Evolutionary conservation across 2,888 invertebrate species (phyloP).

Genomic region (Xanthia togata): DNA sequence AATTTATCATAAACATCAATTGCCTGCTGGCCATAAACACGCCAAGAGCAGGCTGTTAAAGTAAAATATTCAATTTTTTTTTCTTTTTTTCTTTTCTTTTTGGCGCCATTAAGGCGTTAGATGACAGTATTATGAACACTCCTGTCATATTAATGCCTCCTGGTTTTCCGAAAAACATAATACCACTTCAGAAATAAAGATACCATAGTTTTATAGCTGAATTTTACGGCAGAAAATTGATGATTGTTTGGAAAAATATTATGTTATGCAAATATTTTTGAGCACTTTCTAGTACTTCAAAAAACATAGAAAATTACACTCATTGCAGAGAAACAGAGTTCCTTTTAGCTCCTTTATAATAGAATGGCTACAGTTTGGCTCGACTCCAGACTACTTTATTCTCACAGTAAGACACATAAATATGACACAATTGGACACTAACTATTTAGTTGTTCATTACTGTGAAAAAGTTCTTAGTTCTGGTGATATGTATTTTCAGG

Average conservation of each 20-base stretch:
- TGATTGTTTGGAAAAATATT: not conserved
- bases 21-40: slow-evolving; percentile 59
- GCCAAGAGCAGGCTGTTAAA: slow-evolving; percentile 54
- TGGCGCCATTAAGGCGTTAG: slow-evolving; percentile 10
- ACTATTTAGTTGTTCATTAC: not conserved
- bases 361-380: slow-evolving; percentile 33
- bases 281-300: not conserved
- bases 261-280: not conserved
- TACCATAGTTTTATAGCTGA: not conserved
- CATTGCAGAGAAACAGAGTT: slow-evolving; percentile 4
- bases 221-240: not conserved
- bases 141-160: not conserved
- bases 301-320: not conserved
- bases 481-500: not conserved
- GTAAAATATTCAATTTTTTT: slow-evolving; percentile 51
- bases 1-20: slow-evolving; percentile 57
- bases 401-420: slow-evolving; percentile 26
- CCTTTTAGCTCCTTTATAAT: slow-evolving; percentile 22
- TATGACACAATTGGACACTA: slow-evolving; percentile 31
- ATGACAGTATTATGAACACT: slow-evolving; percentile 14
- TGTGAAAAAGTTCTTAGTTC: not conserved
- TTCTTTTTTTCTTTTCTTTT: slow-evolving; percentile 8
- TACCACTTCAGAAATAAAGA: not conserved
- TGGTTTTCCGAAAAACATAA: not conserved
- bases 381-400: slow-evolving; percentile 29